A percentile compares a stretch with the other conserved stretches of the same genome.
phyloP scores from a whole-genome alignment of 2,113 vertebrate genomes.

The Acanthisitta chloris region DNA sequence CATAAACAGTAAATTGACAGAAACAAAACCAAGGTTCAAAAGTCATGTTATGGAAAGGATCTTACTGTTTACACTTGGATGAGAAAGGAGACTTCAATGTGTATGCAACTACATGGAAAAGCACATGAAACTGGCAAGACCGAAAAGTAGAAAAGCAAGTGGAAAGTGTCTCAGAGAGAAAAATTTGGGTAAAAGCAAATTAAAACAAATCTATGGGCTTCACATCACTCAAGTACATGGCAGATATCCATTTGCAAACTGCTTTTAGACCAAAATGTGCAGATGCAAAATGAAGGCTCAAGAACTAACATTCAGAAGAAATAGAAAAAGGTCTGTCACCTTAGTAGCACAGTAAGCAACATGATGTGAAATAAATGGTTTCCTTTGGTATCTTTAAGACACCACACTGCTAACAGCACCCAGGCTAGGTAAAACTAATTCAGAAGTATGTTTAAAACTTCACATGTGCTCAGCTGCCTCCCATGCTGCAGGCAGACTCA shows the following conservation, averaged over 20 bases:
- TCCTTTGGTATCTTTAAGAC: neutral
- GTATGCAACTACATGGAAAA: neutral
- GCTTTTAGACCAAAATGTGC: neutral
- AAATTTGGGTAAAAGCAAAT: neutral
- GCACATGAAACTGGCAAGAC: neutral
- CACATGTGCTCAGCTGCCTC: neutral
- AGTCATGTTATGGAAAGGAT: neutral
- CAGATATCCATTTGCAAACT: neutral
- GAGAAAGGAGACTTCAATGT: neutral
- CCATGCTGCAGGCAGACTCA: neutral
- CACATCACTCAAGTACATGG: fast-evolving
- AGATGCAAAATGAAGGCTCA: neutral
- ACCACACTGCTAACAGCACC: neutral
- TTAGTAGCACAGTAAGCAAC: neutral
- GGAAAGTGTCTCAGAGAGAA: neutral
- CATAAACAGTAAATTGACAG: neutral
- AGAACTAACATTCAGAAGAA: neutral
- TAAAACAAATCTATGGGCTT: neutral
- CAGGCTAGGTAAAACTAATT: neutral
- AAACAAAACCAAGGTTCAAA: neutral
- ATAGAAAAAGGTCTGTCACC: neutral
- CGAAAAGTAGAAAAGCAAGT: neutral
- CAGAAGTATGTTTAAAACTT: neutral
- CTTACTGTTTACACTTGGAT: neutral
- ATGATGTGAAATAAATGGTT: neutral